Percentiles rank a stretch among this genome's conserved stretches.
These are phyloP conservation scores for Aporrectodea caliginosa DNA, from an alignment of 1,140 invertebrate species.

Conservation along the genomic window DNA sequence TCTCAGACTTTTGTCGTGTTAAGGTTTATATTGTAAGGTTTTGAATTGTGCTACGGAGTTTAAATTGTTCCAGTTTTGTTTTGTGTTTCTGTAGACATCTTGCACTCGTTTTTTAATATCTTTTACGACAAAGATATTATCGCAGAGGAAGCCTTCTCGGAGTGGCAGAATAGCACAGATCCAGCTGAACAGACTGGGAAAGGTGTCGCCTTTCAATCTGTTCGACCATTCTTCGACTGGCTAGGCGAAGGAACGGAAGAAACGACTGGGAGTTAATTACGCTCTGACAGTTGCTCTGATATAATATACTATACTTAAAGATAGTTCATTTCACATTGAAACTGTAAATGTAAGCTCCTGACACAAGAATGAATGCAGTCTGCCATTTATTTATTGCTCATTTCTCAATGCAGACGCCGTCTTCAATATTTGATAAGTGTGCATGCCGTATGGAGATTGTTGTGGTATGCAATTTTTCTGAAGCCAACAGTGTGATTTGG, in stretches of 20 bases:
- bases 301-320: not conserved
- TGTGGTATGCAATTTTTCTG: too few relatives aligned
- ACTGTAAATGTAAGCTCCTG: not conserved
- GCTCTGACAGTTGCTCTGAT: not conserved
- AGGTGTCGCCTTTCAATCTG: conserved; percentile 59
- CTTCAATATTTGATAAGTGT: too few relatives aligned
- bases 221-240: conserved; percentile 61
- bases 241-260: not conserved
- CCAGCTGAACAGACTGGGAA: conserved; percentile 61
- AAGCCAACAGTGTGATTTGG: too few relatives aligned
- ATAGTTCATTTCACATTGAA: not conserved
- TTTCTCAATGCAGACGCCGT: not conserved
- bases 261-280: not conserved
- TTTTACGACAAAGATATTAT: conserved; percentile 63
- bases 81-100: conserved; percentile 53
- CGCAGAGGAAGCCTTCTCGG: conserved; percentile 62
- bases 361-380: not conserved
- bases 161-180: conserved; percentile 60
- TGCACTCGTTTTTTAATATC: conserved; percentile 59
- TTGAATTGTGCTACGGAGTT: not conserved
- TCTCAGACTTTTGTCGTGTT: too few relatives aligned
- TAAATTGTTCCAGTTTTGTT: not conserved
- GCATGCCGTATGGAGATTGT: too few relatives aligned
- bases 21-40: too few relatives aligned
- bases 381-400: not conserved